Evolutionary conservation across 2,113 vertebrate genomes (phyloP).

Genomic region (Hypocryptadius cinnamomeus): DNA sequence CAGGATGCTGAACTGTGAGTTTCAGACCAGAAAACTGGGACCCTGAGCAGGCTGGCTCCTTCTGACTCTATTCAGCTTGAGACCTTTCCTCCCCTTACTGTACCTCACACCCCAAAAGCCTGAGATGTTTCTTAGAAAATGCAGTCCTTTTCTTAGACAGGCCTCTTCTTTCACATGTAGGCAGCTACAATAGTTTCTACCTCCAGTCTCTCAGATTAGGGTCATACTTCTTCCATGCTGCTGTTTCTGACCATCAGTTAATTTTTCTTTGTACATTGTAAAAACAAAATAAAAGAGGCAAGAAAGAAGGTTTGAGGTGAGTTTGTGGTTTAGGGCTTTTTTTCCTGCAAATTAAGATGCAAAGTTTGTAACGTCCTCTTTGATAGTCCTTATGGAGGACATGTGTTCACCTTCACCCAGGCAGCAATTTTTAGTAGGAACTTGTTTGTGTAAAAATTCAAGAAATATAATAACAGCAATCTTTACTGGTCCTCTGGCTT

Average conservation of each 20-base stretch:
- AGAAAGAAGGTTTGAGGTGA: background rate
- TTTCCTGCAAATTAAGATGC: background rate
- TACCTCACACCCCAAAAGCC: background rate
- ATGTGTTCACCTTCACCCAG: background rate
- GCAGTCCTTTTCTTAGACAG: background rate
- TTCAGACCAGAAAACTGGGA: background rate
- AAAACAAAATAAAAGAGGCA: background rate
- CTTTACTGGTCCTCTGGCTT: background rate
- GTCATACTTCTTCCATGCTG: background rate
- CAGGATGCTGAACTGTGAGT: background rate
- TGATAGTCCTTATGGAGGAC: background rate
- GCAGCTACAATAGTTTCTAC: background rate
- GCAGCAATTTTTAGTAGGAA: background rate
- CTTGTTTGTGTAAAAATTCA: background rate
- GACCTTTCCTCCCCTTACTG: background rate
- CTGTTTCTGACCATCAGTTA: background rate
- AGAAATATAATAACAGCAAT: background rate
- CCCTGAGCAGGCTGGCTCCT: background rate
- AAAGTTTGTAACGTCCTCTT: background rate
- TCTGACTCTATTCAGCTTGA: background rate
- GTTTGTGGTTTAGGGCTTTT: rapidly evolving
- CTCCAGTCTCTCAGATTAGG: background rate
- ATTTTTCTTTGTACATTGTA: background rate
- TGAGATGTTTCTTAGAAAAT: background rate
- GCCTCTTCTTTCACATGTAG: background rate